Conservation (phyloP, 2,113 vertebrate genomes). For the Paradoxurus hermaphroditus region DNA sequence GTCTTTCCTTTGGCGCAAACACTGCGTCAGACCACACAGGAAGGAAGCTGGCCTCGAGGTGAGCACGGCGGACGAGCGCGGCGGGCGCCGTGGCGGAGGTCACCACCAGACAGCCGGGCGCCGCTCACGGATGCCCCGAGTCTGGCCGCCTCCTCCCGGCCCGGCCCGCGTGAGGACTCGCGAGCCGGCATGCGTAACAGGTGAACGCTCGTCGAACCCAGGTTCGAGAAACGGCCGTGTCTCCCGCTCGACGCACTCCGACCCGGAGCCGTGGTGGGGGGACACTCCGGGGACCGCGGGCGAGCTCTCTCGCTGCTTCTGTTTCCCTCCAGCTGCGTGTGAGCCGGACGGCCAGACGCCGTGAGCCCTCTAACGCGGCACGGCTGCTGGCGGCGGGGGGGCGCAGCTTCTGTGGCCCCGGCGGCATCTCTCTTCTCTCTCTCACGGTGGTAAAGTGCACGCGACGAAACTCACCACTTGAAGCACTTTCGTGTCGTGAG, state of each 20-base stretch:
- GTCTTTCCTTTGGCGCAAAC: not conserved
- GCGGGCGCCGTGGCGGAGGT: not conserved
- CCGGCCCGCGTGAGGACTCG: not conserved
- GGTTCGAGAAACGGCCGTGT: not conserved
- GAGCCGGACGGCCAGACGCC: not conserved
- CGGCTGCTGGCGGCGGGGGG: rapidly evolving
- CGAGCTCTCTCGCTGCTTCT: not conserved
- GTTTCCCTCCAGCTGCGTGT: not conserved
- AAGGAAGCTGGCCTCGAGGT: not conserved
- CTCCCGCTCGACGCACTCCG: not conserved
- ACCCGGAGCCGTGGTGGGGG: not conserved
- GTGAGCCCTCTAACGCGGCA: not conserved
- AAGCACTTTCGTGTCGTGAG: not conserved
- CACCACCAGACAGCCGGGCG: not conserved
- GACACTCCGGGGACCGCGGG: not conserved
- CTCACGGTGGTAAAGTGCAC: not conserved
- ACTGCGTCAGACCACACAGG: not conserved
- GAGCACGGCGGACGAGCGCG: not conserved
- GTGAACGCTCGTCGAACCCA: not conserved
- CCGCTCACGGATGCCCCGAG: rapidly evolving
- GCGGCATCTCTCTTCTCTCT: not conserved
- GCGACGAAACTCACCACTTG: not conserved
- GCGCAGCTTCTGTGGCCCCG: not conserved
- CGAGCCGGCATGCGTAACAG: not conserved
- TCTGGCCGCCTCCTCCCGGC: not conserved